Base-by-base conservation (phyloP, 2,888 invertebrate genomes). In the Digitonthophagus gazella region DNA sequence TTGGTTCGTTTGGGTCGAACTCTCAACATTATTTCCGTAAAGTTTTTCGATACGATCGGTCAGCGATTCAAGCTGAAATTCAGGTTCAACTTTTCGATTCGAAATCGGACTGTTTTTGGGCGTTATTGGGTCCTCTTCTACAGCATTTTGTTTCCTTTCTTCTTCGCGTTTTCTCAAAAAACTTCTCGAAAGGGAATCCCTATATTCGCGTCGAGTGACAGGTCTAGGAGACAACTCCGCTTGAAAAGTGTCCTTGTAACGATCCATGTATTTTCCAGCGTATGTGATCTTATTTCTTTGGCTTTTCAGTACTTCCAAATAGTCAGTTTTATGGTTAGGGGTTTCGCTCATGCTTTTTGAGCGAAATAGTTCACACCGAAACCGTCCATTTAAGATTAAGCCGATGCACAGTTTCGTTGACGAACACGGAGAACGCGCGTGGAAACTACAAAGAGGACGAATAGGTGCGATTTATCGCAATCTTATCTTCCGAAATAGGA, bases 211-310 rank as follows among this genome's bases (percentile, higher is more conserved):
- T 16, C 68, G 56, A 2, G 18, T 65, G 11, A 55, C 65, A 8
- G 72, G 71, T 3, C 76, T 63, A 69, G 74, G 66, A 15, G 63
- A 44, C 14, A 71, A 68, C 58, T 78, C 75, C 56, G 77, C 77
- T 2, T 76, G 72, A 73, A 82, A 82, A 57, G 77, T 75, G 73
- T 81, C 76, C 72, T 79, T 80, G 72, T 81, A 81, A 18, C 83
- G 78, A 68, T 83, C 83, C 71, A 79, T 79, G 75, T 83, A 83
- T 72, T 80, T 81, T 0, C 82, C 81, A 54, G 75, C 80, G 72
- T 79, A 78, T 2, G 78, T 78, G 22, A 81, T 80, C 71, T 77
- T 76, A n/a, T 80, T 79, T 28, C 82, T 75, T 61, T 78, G 74
- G 56, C 78, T 76, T 73, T 78, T 80, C 68, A 82, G 71, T 70